A percentile compares a stretch with the other conserved stretches of the same genome.
Conservation (phyloP, 2,888 invertebrate species). For the Notodonta ziczac region DNA sequence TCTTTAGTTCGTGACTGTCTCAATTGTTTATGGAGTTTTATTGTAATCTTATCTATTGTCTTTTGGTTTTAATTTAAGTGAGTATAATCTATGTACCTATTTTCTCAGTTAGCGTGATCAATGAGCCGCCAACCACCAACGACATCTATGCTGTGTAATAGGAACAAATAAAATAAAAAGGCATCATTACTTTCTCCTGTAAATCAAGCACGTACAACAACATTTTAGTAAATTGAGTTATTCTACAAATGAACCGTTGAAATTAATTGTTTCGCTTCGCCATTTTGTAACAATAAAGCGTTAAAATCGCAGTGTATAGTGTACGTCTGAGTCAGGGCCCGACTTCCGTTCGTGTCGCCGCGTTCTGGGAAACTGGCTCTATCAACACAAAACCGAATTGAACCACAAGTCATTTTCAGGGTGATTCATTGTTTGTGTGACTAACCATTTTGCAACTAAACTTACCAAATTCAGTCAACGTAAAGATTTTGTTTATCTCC, state of each 20-base stretch:
- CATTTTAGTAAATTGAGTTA: background rate
- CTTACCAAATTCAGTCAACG: slow-evolving; percentile 13
- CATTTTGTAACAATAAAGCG: slow-evolving; percentile 52
- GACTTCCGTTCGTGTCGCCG: slow-evolving; percentile 63
- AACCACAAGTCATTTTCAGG: slow-evolving; percentile 38
- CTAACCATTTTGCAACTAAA: slow-evolving; percentile 35
- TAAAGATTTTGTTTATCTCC: slow-evolving; percentile 17
- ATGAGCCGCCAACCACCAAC: slow-evolving; percentile 1
- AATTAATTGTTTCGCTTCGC: slow-evolving; percentile 32
- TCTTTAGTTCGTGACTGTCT: slow-evolving; percentile 15
- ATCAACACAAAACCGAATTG: slow-evolving; percentile 36
- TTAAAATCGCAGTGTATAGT: slow-evolving; percentile 38
- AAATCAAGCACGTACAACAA: background rate
- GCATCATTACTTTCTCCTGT: background rate
- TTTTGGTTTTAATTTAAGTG: background rate
- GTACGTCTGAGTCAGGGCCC: slow-evolving; percentile 64
- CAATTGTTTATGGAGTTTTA: slow-evolving; percentile 5
- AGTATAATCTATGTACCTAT: background rate
- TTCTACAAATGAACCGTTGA: background rate
- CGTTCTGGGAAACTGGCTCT: slow-evolving; percentile 57
- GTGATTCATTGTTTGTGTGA: slow-evolving; percentile 60
- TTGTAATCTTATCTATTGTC: background rate
- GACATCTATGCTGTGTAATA: slow-evolving; percentile 19
- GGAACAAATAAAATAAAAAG: background rate
- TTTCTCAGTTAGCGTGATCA: background rate